Conservation (phyloP, 2,797 vertebrate genomes). For the Miichthys miiuy region DNA sequence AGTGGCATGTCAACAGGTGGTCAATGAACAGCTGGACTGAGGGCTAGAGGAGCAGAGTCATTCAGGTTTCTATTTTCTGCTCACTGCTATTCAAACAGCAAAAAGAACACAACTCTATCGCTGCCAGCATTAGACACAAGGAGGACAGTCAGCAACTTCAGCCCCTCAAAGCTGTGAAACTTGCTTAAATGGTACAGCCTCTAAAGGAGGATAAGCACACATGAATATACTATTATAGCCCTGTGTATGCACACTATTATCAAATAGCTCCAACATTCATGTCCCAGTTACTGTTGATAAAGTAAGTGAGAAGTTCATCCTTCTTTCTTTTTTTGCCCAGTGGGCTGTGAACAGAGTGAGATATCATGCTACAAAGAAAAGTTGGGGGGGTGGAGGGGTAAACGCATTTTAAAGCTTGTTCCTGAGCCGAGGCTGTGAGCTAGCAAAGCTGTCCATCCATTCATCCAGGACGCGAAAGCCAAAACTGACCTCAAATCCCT, state of each 20-base stretch:
- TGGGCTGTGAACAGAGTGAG: neutral
- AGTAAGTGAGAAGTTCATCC: neutral
- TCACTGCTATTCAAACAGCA: conserved; percentile 30
- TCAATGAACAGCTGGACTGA: conserved; percentile 36
- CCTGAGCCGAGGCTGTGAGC: too few relatives aligned
- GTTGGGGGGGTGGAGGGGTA: too few relatives aligned
- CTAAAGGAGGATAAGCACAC: conserved; percentile 16
- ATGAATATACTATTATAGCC: neutral
- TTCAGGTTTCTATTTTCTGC: conserved; percentile 47
- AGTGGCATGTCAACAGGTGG: conserved; percentile 55
- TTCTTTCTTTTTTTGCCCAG: neutral
- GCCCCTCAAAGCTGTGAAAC: conserved; percentile 8
- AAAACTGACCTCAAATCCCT: neutral
- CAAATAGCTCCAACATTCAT: conserved; percentile 9
- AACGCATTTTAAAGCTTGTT: neutral
- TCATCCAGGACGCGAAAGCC: neutral
- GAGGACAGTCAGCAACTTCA: conserved; percentile 22
- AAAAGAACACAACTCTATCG: conserved; percentile 1
- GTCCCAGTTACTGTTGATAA: conserved; percentile 8
- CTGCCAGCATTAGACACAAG: neutral
- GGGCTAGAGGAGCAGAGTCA: conserved; percentile 6
- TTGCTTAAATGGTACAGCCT: conserved; percentile 9
- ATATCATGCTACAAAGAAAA: neutral
- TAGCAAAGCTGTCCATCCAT: neutral
- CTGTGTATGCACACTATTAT: neutral